Evolutionary conservation across 2,113 vertebrate genomes (phyloP).

Genomic region (Campylomormyrus numenius): DNA sequence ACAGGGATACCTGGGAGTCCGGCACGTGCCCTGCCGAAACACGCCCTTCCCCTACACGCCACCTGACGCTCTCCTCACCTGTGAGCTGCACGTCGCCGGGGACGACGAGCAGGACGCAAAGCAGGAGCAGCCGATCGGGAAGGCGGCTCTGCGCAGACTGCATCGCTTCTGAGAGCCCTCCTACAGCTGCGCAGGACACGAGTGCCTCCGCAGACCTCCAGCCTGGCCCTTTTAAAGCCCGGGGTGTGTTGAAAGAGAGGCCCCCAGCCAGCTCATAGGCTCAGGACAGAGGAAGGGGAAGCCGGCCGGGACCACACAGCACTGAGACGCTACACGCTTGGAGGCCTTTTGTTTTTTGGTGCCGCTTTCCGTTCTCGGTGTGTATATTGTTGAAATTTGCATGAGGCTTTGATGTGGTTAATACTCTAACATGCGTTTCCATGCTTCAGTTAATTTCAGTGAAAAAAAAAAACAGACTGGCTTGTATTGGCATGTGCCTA

Average conservation of each 20-base stretch:
- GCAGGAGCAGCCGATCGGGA: constrained; percentile 40
- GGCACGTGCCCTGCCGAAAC: background rate
- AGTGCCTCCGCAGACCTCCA: constrained; percentile 52
- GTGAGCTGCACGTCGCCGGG: constrained; percentile 38
- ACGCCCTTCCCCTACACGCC: background rate
- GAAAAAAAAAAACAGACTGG: constrained; percentile 34
- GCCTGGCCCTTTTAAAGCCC: constrained; percentile 59
- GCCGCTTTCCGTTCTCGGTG: background rate
- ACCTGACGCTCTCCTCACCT: constrained; percentile 50
- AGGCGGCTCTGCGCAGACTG: constrained; percentile 30
- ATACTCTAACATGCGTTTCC: constrained; percentile 35
- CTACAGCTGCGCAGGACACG: constrained; percentile 23
- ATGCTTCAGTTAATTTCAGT: constrained; percentile 34
- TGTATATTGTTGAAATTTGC: constrained; percentile 35
- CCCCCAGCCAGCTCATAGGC: constrained; percentile 60
- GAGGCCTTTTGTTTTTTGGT: constrained; percentile 22
- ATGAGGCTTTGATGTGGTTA: constrained; percentile 50
- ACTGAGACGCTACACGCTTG: background rate
- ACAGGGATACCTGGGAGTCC: background rate
- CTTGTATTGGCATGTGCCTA: constrained; percentile 47
- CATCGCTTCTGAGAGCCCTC: constrained; percentile 32
- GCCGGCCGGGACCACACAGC: constrained; percentile 51
- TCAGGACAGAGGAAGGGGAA: constrained; percentile 33
- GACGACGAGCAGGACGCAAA: constrained; percentile 35
- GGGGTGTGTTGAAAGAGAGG: constrained; percentile 59